Base-by-base conservation (phyloP, 1,140 invertebrate genomes). In the Diabrotica undecimpunctata region DNA sequence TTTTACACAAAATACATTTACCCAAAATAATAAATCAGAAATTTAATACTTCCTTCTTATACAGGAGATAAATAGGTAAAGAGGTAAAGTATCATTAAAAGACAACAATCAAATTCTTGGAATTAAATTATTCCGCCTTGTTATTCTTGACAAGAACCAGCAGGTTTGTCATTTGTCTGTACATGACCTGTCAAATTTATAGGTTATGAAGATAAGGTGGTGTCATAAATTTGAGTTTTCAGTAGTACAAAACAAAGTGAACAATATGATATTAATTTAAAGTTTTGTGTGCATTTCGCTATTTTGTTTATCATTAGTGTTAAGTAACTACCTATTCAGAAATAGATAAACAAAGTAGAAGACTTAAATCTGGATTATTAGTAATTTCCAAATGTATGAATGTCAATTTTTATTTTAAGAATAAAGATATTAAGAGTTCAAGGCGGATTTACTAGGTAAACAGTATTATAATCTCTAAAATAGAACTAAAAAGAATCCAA, bases 161-260 rank as follows among this genome's bases (percentile, higher is more conserved):
- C 41, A 46, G n/a, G 41, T 46, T 46, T 46, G 41, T 46, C 41
- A 10, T 46, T 3, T 46, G 41, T 46, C 41, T 10, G 8, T 46
- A 10, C n/a, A 10, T 46, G 41, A 46, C 41, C 8, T 46, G n/a
- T 46, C 41, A 46, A 46, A 37, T 11, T 60, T 60, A n/a, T 60
- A 60, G 58, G 58, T 60, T 60, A 60, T 50, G 39, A 25, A 37
- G 55, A 38, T 36, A 60, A 60, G 58, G 58, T 60, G 58, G 58
- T 60, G 58, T 60, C 58, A 60, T 60, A 60, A 13, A 60, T 35
- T 46, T 46, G 41, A 46, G 41, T 46, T 50, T 60, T 60, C 12
- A 60, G 58, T 50, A 46, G 14, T 60, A 60, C 58, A 60, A 60
- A 60, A 60, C 58, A 60, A 60, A 60, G 58, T 38, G 38, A 39